These are phyloP conservation scores for Sicus ferrugineus DNA, from an alignment of 2,888 invertebrate species.

Conservation along the genomic window DNA sequence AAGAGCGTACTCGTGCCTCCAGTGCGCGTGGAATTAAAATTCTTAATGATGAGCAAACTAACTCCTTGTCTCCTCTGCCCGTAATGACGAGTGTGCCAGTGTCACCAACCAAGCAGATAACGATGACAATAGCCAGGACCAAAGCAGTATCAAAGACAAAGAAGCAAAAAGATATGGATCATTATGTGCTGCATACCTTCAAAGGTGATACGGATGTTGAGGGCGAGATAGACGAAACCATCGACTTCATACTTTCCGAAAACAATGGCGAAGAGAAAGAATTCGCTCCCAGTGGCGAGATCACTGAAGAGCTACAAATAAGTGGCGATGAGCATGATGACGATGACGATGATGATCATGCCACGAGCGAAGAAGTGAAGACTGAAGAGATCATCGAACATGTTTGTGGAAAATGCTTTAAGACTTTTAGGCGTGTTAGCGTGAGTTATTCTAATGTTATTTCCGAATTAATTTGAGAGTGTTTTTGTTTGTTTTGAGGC, in stretches of 20 bases:
- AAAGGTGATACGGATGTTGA: constrained; percentile 52
- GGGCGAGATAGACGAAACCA: constrained; percentile 46
- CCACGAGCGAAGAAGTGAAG: constrained; percentile 38
- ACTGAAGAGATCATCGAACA: constrained; percentile 61
- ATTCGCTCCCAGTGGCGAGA: constrained; percentile 36
- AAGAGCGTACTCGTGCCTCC: constrained; percentile 22
- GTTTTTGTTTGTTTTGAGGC: constrained; percentile 5
- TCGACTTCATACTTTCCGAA: constrained; percentile 55
- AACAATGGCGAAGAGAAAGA: constrained; percentile 42
- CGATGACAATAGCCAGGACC: constrained; percentile 46
- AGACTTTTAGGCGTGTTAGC: constrained; percentile 57
- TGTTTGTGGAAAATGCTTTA: constrained; percentile 63
- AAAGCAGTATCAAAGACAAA: constrained; percentile 43
- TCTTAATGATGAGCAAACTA: constrained; percentile 45
- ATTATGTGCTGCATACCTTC: constrained; percentile 55
- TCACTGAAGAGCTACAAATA: constrained; percentile 45
- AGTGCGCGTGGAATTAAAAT: constrained; percentile 45
- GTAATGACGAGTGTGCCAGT: constrained; percentile 37
- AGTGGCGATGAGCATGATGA: constrained; percentile 46
- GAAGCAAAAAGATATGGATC: constrained; percentile 54
- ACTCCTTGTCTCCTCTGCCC: constrained; percentile 7
- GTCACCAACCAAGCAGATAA: constrained; percentile 43
- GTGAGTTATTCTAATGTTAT: constrained; percentile 41
- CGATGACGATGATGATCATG: constrained; percentile 30
- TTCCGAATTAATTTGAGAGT: not conserved